phyloP scores from a whole-genome alignment of 1,140 invertebrate species.

The Ceratitis capitata region DNA sequence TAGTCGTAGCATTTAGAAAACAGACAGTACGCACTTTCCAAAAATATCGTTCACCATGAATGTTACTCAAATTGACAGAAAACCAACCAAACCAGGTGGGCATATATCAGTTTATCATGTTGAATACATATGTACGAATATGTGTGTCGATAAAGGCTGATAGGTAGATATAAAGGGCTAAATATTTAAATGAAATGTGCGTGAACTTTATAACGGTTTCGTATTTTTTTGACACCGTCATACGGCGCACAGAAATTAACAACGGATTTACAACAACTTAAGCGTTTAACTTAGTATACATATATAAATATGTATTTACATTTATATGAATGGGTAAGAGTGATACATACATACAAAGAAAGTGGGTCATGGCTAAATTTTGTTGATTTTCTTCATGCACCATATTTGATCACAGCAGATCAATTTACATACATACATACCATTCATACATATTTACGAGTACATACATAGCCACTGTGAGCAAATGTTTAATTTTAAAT shows the following conservation, averaged over 20 bases:
- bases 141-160: too few species aligned
- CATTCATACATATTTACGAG: background rate
- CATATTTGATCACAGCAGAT: background rate
- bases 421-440: background rate
- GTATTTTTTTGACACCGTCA: background rate
- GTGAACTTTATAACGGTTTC: background rate
- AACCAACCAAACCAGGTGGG: background rate
- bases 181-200: background rate
- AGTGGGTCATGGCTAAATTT: background rate
- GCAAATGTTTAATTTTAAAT: background rate
- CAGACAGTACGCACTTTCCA: background rate
- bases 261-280: background rate
- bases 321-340: background rate
- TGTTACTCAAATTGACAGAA: background rate
- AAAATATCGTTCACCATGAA: background rate
- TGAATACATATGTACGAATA: too few species aligned
- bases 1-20: too few species aligned
- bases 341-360: background rate
- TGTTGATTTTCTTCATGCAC: background rate
- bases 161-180: background rate
- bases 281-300: background rate
- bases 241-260: background rate
- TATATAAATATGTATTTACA: background rate
- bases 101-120: too few species aligned
- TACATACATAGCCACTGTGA: background rate